Evolutionary conservation across 2,797 vertebrate genomes (phyloP), one percentile per base, ranked within the genome.

Genomic region (Calcarius lapponicus): DNA sequence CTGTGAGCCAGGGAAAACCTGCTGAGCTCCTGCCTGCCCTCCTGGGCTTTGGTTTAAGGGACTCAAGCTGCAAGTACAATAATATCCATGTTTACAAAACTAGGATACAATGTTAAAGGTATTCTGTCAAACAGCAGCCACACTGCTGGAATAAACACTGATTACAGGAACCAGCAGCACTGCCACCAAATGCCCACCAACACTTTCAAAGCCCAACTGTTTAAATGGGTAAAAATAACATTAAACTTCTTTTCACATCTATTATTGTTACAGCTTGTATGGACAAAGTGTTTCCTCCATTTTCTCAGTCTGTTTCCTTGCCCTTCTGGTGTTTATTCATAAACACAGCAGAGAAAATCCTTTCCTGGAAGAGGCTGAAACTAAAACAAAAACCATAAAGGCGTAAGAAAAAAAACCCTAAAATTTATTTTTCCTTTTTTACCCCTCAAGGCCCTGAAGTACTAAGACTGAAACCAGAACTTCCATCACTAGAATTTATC

Each of bases 121-220:
- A 32, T 10, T 3, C 15, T 4, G 11, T 28, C 58, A 13, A 45
- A 13, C 26, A 64, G 29, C 57, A 74, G 54, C n/a, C 43, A 57
- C 6, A 2, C 13, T 9, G 0, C 2, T 16, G 14, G 45, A 66
- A 42, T n/a, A 8, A 34, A 4, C 13, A 56, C 34, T 31, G 34
- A 34, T 26, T 3, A 17, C 19, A 71, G 29, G 1, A 19, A 45
- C 16, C 53, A 64, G 13, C 53, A 84, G 86, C 61, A 36, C 29
- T 36, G 62, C 62, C 24, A 29, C 36, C 2, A 2, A 82, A 45
- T 3, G 21, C 17, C 40, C 42, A 50, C 6, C 21, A 26, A 53
- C 0, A 3, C 66, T 54, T 11, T 45, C 28, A 80, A 72, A 48
- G 1, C 5, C 20, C 10, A 53, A 10, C 4, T 48, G 19, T 8